Evolutionary conservation across 2,797 vertebrate species (phyloP).

Genomic region (Prunella strophiata): DNA sequence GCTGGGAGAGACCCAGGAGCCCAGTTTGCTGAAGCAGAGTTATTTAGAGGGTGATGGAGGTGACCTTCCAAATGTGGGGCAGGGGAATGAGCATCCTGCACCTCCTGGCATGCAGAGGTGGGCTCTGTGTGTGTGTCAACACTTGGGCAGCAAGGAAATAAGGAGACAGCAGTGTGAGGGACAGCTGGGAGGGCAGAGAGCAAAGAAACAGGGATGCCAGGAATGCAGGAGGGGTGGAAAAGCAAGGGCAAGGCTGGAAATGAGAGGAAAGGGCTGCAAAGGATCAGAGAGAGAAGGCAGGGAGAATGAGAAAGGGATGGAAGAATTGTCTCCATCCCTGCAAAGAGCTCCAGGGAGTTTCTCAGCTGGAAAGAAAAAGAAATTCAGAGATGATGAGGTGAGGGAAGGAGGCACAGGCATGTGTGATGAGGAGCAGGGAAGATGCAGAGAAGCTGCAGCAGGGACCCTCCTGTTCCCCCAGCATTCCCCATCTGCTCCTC

Average conservation of each 20-base stretch:
- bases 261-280: not conserved
- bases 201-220: not conserved
- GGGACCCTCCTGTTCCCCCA: not conserved
- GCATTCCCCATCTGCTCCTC: not conserved
- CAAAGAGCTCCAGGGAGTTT: not conserved
- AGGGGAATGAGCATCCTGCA: not conserved
- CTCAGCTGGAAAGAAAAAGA: not conserved
- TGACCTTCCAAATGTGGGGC: not conserved
- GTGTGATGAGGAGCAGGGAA: not conserved
- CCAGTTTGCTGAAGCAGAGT: not conserved
- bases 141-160: not conserved
- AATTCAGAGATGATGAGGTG: not conserved
- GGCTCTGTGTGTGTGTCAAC: not conserved
- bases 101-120: not conserved
- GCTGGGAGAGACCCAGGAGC: not conserved
- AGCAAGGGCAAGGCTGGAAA: not conserved
- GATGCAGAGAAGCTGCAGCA: not conserved
- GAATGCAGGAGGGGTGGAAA: not conserved
- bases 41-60: not conserved
- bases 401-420: not conserved
- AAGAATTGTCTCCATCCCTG: not conserved
- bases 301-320: not conserved
- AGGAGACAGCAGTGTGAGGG: not conserved
- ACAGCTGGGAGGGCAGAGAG: not conserved
- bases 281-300: not conserved